Percentiles rank a stretch among this genome's conserved stretches.
Conservation (phyloP, 1,140 invertebrate genomes). For the Aphis gossypii region DNA sequence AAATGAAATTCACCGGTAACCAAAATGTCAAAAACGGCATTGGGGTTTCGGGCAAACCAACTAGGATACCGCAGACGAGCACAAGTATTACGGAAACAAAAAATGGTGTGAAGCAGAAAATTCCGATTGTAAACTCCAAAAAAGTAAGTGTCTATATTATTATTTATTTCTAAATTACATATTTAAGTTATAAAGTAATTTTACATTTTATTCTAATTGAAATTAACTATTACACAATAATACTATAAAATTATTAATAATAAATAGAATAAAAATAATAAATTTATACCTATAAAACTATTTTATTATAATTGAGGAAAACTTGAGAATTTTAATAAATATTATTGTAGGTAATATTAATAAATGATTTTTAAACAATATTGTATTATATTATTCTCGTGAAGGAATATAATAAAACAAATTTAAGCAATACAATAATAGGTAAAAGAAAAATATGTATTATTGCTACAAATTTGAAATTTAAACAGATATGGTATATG, state of each 20-base stretch:
- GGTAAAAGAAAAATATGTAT: neutral
- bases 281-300: neutral
- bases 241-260: neutral
- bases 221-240: neutral
- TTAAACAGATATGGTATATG: neutral
- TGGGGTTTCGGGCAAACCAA: constrained; percentile 41
- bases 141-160: neutral
- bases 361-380: neutral
- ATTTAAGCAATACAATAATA: neutral
- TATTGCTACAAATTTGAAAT: neutral
- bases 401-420: neutral
- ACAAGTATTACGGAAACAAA: neutral
- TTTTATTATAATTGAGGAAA: neutral
- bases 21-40: constrained; percentile 58
- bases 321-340: neutral
- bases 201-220: neutral
- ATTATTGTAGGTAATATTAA: neutral
- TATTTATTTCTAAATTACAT: neutral
- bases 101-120: neutral
- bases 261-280: neutral
- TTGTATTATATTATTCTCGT: neutral
- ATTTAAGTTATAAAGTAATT: neutral
- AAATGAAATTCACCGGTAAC: constrained; percentile 50
- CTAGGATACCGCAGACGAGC: constrained; percentile 43
- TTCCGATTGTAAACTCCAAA: neutral